Evolutionary conservation across 2,113 vertebrate genomes (phyloP), one percentile per base, ranked within the genome.

Genomic region (Notechis scutatus): DNA sequence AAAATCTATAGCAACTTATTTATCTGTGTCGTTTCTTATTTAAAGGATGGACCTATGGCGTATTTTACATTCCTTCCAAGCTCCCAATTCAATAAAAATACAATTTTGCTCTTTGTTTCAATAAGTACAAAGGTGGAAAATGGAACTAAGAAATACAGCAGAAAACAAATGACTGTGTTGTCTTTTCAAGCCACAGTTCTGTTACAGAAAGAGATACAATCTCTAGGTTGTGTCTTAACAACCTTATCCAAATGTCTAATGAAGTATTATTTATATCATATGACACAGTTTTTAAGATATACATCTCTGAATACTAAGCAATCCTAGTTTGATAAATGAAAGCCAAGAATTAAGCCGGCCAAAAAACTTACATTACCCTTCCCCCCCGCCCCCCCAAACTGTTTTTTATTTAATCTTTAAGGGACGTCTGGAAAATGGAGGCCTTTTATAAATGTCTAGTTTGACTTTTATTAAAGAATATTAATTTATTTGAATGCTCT

Each of bases 291-390:
- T 39, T 88, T 20, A 88, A 74, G 91, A 74, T 88, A 92, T 20
- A 34, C 59, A 89, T 92, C 64, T 92, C 50, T 88, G 50, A 57
- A 89, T 56, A 81, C 52, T 56, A 92, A 92, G 64, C 50, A 89
- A 39, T 20, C 61, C 87, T n/a, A 81, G 47, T 55, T 45, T 56
- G 87, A 89, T 89, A 89, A 89, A 88, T 88, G 61, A 88, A 85
- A 86, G 6, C 42, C 14, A 59, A 59, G 34, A 88, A 52, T 55
- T 92, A 52, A 74, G 87, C 4, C 1, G 64, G 91, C 91, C 91
- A 87, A 92, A 92, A 89, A 89, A 56, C 5, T 47, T 81, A 87
- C n/a, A 42, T n/a, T 21, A 42, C 6, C 55, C 6, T 47, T 89
- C 6, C 2, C 56, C 5, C 47, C 74, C 47, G 1, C 47, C 47